Percentiles rank a stretch among this genome's conserved stretches.
Evolutionary conservation across 2,113 vertebrate species (phyloP).

Genomic region (Actenoides hombroni): DNA sequence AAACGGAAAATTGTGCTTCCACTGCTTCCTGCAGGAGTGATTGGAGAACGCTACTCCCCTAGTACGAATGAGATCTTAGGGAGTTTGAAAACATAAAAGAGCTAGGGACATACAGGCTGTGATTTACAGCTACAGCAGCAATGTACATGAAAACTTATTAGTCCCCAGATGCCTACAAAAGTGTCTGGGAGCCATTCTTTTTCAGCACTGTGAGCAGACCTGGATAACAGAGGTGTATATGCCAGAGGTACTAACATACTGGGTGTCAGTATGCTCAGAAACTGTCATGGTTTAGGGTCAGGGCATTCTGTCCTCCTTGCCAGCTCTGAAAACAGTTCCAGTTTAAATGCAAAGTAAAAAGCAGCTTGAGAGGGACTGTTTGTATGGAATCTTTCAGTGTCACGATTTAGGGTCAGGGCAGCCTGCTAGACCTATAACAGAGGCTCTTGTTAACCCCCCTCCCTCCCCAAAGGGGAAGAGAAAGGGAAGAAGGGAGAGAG

Average conservation of each 20-base stretch:
- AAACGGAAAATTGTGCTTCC: slow-evolving; percentile 23
- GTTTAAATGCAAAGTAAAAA: not conserved
- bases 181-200: not conserved
- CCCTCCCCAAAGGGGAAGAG: no score
- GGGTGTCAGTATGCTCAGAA: not conserved
- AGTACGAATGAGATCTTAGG: not conserved
- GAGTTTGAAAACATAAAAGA: not conserved
- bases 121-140: not conserved
- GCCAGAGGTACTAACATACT: not conserved
- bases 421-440: no score
- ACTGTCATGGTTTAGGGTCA: no score
- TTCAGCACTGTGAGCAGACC: not conserved
- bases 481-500: no score
- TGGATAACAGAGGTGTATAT: not conserved
- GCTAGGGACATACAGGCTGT: not conserved
- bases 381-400: not conserved
- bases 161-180: not conserved
- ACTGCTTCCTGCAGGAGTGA: not conserved
- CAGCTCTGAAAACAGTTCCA: not conserved
- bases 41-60: not conserved
- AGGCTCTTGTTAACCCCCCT: no score
- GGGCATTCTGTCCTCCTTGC: not conserved
- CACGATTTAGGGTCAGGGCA: no score
- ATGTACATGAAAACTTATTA: not conserved
- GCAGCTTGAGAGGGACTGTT: not conserved